A percentile compares a stretch with the other conserved stretches of the same genome.
Evolutionary conservation across 2,888 invertebrate genomes (phyloP).

Genomic region (Orchesella flavescens): DNA sequence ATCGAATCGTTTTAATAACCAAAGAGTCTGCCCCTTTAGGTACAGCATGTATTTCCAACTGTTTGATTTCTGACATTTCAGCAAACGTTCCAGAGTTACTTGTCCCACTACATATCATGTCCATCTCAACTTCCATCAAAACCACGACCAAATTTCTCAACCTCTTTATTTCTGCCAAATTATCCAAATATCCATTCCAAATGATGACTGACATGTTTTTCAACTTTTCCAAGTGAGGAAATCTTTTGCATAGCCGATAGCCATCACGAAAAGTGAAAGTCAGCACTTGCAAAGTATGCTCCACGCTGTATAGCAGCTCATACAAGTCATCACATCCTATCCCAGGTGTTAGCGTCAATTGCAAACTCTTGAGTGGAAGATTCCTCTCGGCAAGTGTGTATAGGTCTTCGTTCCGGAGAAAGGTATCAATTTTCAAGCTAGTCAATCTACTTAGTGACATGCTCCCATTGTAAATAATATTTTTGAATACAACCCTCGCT

Average conservation of each 20-base stretch:
- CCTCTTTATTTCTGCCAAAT: constrained; percentile 40
- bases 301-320: constrained; percentile 40
- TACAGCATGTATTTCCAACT: constrained; percentile 64
- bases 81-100: constrained; percentile 1
- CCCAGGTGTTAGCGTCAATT: constrained; percentile 63
- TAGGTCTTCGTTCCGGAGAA: constrained; percentile 57
- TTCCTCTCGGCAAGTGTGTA: constrained; percentile 45
- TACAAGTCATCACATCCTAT: constrained; percentile 57
- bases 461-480: constrained; percentile 55
- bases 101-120: constrained; percentile 48
- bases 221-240: constrained; percentile 51
- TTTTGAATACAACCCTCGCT: constrained; percentile 60
- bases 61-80: constrained; percentile 30
- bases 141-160: constrained; percentile 56
- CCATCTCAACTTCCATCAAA: constrained; percentile 59
- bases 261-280: constrained; percentile 64
- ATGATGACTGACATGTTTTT: constrained; percentile 50
- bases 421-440: constrained; percentile 64
- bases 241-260: constrained; percentile 43
- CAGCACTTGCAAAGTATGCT: constrained; percentile 48
- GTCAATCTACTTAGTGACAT: constrained; percentile 47
- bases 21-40: constrained; percentile 45
- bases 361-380: constrained; percentile 58
- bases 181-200: constrained; percentile 63
- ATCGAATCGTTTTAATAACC: constrained; percentile 50